These are phyloP conservation scores for Xylota sylvarum DNA, from an alignment of 2,888 invertebrate genomes.

Conservation along the genomic window DNA sequence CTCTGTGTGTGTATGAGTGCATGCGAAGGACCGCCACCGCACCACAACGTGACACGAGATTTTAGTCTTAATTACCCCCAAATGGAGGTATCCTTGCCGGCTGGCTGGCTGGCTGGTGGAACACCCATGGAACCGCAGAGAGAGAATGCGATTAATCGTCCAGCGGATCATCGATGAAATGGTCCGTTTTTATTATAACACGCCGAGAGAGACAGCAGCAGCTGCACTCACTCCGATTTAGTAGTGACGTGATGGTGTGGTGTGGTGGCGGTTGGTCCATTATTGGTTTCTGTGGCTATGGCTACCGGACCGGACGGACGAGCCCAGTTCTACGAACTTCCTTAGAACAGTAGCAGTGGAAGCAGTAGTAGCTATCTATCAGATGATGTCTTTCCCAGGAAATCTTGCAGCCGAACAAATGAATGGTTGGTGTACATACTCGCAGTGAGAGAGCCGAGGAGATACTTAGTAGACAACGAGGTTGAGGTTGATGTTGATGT, in stretches of 20 bases:
- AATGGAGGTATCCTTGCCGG: constrained; percentile 63
- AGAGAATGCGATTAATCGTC: constrained; percentile 74
- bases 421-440: constrained; percentile 53
- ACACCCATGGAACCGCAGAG: constrained; percentile 68
- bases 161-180: constrained; percentile 75
- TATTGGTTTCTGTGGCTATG: constrained; percentile 62
- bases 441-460: constrained; percentile 15
- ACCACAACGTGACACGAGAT: constrained; percentile 79
- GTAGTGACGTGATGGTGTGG: not conserved
- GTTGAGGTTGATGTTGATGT: constrained; percentile 50
- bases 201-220: constrained; percentile 1
- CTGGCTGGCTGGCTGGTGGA: constrained; percentile 55
- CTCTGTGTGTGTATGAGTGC: not conserved
- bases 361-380: constrained; percentile 65
- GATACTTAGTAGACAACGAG: constrained; percentile 57
- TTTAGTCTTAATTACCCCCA: constrained; percentile 80
- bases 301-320: constrained; percentile 46
- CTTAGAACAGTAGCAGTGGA: constrained; percentile 71
- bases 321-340: constrained; percentile 72
- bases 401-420: constrained; percentile 76
- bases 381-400: constrained; percentile 77
- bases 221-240: not conserved
- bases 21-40: too few relatives aligned
- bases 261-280: constrained; percentile 41
- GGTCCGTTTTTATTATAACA: constrained; percentile 70